Conservation (phyloP, 2,113 vertebrate genomes). For the Rhadina sibilatrix region DNA sequence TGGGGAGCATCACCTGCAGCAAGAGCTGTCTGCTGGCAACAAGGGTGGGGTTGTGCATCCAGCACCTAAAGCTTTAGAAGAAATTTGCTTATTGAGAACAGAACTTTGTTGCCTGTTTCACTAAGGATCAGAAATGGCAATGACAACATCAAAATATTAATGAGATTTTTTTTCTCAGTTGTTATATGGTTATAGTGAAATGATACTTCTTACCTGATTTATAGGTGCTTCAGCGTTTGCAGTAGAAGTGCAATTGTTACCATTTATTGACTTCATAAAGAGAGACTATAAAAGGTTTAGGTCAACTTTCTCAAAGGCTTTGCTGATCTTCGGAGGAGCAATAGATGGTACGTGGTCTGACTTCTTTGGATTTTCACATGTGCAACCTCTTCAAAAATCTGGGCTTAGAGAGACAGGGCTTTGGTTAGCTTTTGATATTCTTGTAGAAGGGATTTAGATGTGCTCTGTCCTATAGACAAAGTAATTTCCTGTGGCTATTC, state of each 20-base stretch:
- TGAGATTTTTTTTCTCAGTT: background rate
- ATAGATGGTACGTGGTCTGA: background rate
- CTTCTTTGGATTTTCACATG: background rate
- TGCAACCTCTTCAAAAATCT: background rate
- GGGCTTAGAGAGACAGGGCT: background rate
- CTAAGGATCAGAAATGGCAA: background rate
- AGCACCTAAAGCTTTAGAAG: background rate
- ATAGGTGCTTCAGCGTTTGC: background rate
- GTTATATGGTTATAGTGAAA: background rate
- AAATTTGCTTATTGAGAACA: background rate
- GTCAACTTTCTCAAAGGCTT: background rate
- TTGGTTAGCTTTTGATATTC: background rate
- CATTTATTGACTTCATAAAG: slow-evolving; percentile 20
- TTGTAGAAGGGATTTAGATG: background rate
- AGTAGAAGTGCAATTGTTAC: background rate
- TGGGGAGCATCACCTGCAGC: background rate
- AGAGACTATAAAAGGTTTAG: background rate
- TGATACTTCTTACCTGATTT: background rate
- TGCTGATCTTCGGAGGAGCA: background rate
- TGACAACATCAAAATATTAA: background rate
- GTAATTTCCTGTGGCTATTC: background rate
- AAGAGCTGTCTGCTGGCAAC: background rate
- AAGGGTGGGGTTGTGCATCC: background rate
- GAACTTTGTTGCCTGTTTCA: background rate
- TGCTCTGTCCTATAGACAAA: background rate